Evolutionary conservation across 2,113 vertebrate genomes (phyloP).

Genomic region (mouse (Mus musculus)): DNA sequence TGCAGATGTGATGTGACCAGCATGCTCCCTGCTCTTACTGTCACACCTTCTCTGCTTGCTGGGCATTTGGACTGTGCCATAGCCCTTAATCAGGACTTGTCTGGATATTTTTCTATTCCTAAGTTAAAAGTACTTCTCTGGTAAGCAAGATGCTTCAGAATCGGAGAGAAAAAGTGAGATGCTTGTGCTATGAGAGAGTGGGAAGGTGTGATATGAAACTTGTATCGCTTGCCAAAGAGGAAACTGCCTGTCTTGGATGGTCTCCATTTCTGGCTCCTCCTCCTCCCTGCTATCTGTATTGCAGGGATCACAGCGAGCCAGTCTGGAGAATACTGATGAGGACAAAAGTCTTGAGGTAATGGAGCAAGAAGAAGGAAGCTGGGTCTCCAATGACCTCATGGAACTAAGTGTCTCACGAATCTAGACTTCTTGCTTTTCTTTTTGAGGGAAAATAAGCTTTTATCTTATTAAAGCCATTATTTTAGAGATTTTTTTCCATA

Average conservation of each 20-base stretch:
- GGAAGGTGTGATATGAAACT: background rate
- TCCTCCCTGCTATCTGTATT: background rate
- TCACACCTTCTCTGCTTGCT: background rate
- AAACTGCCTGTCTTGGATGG: background rate
- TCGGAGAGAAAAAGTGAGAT: background rate
- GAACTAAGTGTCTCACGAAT: background rate
- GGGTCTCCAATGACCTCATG: background rate
- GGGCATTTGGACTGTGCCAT: background rate
- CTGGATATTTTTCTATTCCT: background rate
- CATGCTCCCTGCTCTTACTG: background rate
- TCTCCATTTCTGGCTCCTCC: background rate
- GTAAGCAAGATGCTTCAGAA: constrained; percentile 8
- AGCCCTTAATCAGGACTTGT: background rate
- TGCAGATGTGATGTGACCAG: background rate
- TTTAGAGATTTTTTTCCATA: background rate
- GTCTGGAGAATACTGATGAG: background rate
- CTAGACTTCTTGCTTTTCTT: background rate
- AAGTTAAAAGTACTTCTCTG: constrained; percentile 14
- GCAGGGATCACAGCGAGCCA: background rate
- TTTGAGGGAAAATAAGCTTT: background rate
- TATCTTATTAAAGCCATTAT: background rate
- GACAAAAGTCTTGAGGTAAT: background rate
- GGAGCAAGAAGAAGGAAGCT: background rate
- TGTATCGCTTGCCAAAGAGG: background rate
- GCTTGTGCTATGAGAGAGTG: constrained; percentile 12